These are phyloP conservation scores for Philypnodon macrostomus DNA, from an alignment of 2,797 vertebrate genomes.

Conservation along the genomic window DNA sequence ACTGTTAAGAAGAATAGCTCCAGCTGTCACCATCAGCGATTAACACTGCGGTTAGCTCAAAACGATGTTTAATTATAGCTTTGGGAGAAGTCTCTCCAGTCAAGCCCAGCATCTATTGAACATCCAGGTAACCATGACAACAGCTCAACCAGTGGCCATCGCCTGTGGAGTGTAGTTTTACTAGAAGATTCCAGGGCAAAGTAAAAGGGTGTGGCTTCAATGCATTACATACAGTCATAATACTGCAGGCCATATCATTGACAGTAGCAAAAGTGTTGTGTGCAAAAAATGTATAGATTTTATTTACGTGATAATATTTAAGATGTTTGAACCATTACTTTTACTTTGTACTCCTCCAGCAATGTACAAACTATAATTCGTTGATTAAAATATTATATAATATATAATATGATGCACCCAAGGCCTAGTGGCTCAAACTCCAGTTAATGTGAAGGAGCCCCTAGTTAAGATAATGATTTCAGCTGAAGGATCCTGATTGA, in stretches of 20 bases:
- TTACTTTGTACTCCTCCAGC: too few species aligned
- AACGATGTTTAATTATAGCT: constrained; percentile 76
- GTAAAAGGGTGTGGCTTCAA: constrained; percentile 2
- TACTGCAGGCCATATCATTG: neutral
- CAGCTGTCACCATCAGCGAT: constrained; percentile 28
- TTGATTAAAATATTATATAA: too few species aligned
- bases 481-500: constrained; percentile 67
- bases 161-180: constrained; percentile 40
- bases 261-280: too few species aligned
- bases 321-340: too few species aligned
- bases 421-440: constrained; percentile 28
- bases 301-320: too few species aligned
- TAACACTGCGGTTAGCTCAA: constrained; percentile 42
- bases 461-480: constrained; percentile 71
- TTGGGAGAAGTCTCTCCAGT: constrained; percentile 45
- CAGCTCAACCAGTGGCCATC: constrained; percentile 65
- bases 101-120: constrained; percentile 55
- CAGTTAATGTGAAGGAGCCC: constrained; percentile 56
- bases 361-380: too few species aligned
- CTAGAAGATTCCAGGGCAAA: constrained; percentile 17
- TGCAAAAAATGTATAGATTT: too few species aligned
- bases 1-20: constrained; percentile 16
- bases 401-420: constrained; percentile 35
- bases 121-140: constrained; percentile 73
- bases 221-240: neutral